Evolutionary conservation across 2,797 vertebrate genomes (phyloP).

Genomic region (Varecia variegata): DNA sequence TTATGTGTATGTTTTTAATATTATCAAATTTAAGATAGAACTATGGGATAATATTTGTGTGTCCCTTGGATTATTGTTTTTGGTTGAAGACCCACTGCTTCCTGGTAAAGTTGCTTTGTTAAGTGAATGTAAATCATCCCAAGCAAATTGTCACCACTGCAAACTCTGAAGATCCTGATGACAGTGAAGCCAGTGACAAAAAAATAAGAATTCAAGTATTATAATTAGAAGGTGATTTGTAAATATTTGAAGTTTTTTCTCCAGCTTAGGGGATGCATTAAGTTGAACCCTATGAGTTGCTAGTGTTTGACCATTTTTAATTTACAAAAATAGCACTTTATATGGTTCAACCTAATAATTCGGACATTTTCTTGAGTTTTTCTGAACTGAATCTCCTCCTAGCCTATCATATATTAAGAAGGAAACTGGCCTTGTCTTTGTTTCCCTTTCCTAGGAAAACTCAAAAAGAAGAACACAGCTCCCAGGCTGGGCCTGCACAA

Average conservation of each 20-base stretch:
- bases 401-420: background rate
- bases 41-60: background rate
- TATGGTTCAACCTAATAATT: background rate
- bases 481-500: conserved; percentile 83
- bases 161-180: background rate
- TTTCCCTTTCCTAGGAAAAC: conserved; percentile 85
- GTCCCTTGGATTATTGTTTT: background rate
- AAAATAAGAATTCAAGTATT: conserved; percentile 37
- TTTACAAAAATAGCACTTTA: background rate
- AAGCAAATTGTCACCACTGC: background rate
- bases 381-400: conserved; percentile 27
- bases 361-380: conserved; percentile 10
- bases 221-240: background rate
- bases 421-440: conserved; percentile 30
- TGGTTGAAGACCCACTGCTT: background rate
- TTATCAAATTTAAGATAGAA: conserved; percentile 24
- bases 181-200: conserved; percentile 17
- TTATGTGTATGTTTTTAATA: background rate
- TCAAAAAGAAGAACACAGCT: conserved; percentile 88
- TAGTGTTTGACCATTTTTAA: background rate
- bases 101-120: background rate
- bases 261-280: background rate
- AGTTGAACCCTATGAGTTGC: background rate
- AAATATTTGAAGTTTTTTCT: background rate
- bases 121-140: background rate